Base-by-base conservation (phyloP, 2,888 invertebrate genomes). In the Leucophora obtusa region DNA sequence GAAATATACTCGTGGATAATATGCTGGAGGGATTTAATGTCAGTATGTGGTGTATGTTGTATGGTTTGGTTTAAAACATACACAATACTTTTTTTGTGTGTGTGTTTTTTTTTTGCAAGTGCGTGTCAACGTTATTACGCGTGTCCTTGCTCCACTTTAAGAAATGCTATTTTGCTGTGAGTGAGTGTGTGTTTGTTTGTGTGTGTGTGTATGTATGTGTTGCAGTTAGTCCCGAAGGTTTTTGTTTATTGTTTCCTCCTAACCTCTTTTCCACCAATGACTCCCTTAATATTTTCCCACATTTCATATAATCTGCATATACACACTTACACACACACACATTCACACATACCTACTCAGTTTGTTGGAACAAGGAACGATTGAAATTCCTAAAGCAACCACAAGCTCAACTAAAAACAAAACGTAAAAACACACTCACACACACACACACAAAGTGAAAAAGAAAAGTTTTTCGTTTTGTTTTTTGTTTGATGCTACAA, bases 91-190 rank as follows among this genome's bases (percentile, higher is more conserved):
- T 28, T 72, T 72, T 71, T 62, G 51, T 69, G 53, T 71, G 17
- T 62, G 4, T 51, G 43, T 51, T 63, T 18, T 72, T 62, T 53
- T 60, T 73, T 54, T 66, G 77, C 70, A 77, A 81, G 81, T 81
- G 81, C 81, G 81, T 81, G 81, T 77, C 70, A 81, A 77, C 73
- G 81, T 60, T 77, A 74, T 81, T 77, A 77, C 70, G 82, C 70
- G 81, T 86, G 87, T 87, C 87, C 87, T 87, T 87, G 87, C 87
- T 87, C 87, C 84, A 87, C 83, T 87, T 87, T 83, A 84, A 2
- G 33, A 51, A 66, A 77, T 73, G 69, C 78, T 70, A 73, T 65
- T 84, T 71, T 38, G 1, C 11, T 28, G 7, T 28, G 28, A 28
- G 28, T 28, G 3, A 1, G 28, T 28, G 28, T 28, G 11, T 11